Base-by-base conservation (phyloP, 53 echinoderm and acorn worm genomes). In the Arbacia lixula region DNA sequence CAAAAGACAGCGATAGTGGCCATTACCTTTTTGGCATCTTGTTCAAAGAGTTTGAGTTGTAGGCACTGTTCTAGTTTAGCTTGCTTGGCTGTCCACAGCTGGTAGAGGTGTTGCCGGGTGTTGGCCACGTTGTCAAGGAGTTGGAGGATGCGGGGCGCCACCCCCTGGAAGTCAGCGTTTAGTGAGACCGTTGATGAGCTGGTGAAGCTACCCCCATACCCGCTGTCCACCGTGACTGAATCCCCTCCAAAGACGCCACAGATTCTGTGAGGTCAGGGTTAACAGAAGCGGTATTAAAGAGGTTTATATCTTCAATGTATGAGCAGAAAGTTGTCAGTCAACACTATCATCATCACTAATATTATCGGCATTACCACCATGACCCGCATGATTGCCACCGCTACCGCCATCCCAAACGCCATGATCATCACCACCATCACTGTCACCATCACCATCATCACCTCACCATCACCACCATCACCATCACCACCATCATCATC, bases 21-120 rank as follows among this genome's bases (percentile, higher is more conserved):
- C n/a, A n/a, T 35, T 32, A 98, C 98, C 94, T 98, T 94, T 84
- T 92, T 87, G 36, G 90, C 86, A 57, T 98, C 98, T 58, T 98
- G 90, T 46, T 98, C 98, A 90, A 88, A 98, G 32, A 98, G 46
- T 50, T 93, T 83, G 68, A 98, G 84, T 73, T 98, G 94, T 77
- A 94, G 79, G 72, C 94, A 92, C 86, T 98, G 94, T 66, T 98
- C 98, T 32, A 98, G 76, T 36, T 94, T 98, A 55, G 90, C 36
- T 74, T 94, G 94, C 66, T 92, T 92, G 63, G 81, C 66, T 56
- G 94, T 92, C 98, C 98, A 98, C 34, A 94, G 88, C 72, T 98
- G 91, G 57, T 90, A 88, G 66, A 98, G 86, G 35, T 94, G 90
- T 49, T 94, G 93, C 64, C 94, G 68, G 33, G 90, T 94, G 53